Conservation (phyloP, 1,140 invertebrate genomes). For the Drosophila sturtevanti region DNA sequence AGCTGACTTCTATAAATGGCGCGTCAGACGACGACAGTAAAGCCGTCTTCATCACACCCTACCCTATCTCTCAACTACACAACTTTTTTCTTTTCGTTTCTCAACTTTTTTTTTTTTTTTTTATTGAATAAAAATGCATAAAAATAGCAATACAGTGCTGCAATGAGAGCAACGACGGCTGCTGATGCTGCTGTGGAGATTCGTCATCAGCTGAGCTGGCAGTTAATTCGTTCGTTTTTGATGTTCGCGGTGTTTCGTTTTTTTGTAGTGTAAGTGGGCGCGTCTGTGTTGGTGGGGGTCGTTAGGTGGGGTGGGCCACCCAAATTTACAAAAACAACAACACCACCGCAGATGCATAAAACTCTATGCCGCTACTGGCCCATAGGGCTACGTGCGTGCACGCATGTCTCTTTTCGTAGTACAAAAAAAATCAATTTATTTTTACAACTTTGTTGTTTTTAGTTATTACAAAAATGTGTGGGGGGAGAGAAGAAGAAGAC, state of each 20-base stretch:
- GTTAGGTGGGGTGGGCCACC: conserved; percentile 15
- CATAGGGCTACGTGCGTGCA: conserved; percentile 61
- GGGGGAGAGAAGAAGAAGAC: background rate
- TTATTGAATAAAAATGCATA: conserved; percentile 80
- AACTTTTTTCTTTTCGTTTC: background rate
- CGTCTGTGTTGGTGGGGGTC: background rate
- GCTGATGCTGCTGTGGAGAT: conserved; percentile 36
- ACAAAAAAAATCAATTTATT: conserved; percentile 59
- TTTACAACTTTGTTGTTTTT: conserved; percentile 38
- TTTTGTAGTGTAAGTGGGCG: background rate
- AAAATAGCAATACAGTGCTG: conserved; percentile 67
- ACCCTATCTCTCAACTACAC: conserved; percentile 47
- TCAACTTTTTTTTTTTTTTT: conserved; percentile 25
- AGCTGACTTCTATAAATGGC: conserved; percentile 80
- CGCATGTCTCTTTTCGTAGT: conserved; percentile 49
- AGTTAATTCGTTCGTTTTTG: conserved; percentile 38
- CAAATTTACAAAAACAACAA: conserved; percentile 5
- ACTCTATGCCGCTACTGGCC: conserved; percentile 1
- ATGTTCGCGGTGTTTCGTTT: conserved; percentile 1
- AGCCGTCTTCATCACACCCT: conserved; percentile 16
- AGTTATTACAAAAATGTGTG: conserved; percentile 11
- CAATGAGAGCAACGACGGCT: conserved; percentile 33
- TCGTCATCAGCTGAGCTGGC: conserved; percentile 77
- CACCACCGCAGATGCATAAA: conserved; percentile 36
- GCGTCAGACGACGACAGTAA: conserved; percentile 36